Conservation (phyloP, 30 jellyfish, hydroid and myxozoan genomes). For the Morbakka virulenta region DNA sequence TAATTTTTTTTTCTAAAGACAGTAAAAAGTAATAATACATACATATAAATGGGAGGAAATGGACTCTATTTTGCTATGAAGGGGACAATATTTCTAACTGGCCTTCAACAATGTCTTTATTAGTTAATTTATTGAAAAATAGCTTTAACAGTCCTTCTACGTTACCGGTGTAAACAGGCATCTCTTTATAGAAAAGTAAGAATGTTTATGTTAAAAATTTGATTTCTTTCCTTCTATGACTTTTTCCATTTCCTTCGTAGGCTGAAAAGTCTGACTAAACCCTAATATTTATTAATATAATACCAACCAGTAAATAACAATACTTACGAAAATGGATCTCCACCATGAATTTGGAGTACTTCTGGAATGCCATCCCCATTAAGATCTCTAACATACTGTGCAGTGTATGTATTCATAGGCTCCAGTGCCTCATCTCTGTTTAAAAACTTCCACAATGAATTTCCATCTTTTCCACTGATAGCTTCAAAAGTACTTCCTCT, state of each 20-base stretch:
- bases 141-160: too few relatives aligned
- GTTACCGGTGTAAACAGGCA: too few relatives aligned
- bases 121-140: too few relatives aligned
- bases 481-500: conserved; percentile 86
- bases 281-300: not conserved
- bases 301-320: not conserved
- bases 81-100: too few relatives aligned
- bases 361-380: conserved; percentile 80
- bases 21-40: too few relatives aligned
- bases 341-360: conserved; percentile 81
- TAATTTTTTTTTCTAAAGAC: too few relatives aligned
- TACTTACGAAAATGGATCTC: conserved; percentile 87
- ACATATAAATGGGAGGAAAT: too few relatives aligned
- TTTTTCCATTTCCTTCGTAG: not conserved
- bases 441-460: conserved; percentile 58
- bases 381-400: conserved; percentile 76
- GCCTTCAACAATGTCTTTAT: too few relatives aligned
- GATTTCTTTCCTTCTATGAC: not conserved
- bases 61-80: too few relatives aligned
- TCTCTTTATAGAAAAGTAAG: too few relatives aligned
- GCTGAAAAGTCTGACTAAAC: too few relatives aligned
- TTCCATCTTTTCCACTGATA: conserved; percentile 71
- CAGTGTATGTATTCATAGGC: conserved; percentile 69
- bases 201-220: too few relatives aligned
- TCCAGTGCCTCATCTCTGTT: conserved; percentile 13